A percentile compares a stretch with the other conserved stretches of the same genome.
Conservation (phyloP, 2,113 vertebrate genomes). For the Labrus mixtus region DNA sequence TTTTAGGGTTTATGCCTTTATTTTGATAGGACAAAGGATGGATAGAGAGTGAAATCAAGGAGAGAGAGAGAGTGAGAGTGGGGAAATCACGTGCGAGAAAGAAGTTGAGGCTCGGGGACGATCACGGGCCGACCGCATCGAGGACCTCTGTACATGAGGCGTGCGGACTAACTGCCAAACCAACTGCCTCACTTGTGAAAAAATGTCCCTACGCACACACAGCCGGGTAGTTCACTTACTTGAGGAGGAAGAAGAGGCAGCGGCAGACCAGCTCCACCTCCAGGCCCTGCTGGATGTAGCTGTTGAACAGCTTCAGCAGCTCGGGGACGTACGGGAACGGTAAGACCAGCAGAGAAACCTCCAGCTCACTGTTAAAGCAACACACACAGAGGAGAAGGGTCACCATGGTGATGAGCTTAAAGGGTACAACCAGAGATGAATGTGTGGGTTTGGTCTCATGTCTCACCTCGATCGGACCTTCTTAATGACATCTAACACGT, state of each 20-base stretch:
- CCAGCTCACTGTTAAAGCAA: conserved; percentile 88
- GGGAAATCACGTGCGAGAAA: no score
- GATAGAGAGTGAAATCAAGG: no score
- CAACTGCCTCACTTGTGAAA: no score
- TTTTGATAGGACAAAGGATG: no score
- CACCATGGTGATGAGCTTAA: neutral
- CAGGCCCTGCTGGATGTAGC: conserved; percentile 87
- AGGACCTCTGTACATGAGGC: no score
- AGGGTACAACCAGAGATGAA: neutral
- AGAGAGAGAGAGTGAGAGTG: no score
- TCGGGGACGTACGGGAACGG: conserved; percentile 94
- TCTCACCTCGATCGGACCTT: conserved; percentile 95
- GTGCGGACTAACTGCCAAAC: no score
- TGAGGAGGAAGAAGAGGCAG: conserved; percentile 96
- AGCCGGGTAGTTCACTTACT: conserved; percentile 70
- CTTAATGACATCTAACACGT: conserved; percentile 93
- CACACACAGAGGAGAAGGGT: neutral
- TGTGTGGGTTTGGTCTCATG: neutral
- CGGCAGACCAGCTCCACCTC: conserved; percentile 94
- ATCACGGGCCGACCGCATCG: no score
- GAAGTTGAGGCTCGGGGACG: no score
- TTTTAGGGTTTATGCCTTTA: no score
- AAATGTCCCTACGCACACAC: neutral
- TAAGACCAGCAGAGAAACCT: conserved; percentile 94
- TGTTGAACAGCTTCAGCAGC: conserved; percentile 88